Conservation (phyloP, 2,113 vertebrate genomes). For the Tretioscincus oriximinensis region DNA sequence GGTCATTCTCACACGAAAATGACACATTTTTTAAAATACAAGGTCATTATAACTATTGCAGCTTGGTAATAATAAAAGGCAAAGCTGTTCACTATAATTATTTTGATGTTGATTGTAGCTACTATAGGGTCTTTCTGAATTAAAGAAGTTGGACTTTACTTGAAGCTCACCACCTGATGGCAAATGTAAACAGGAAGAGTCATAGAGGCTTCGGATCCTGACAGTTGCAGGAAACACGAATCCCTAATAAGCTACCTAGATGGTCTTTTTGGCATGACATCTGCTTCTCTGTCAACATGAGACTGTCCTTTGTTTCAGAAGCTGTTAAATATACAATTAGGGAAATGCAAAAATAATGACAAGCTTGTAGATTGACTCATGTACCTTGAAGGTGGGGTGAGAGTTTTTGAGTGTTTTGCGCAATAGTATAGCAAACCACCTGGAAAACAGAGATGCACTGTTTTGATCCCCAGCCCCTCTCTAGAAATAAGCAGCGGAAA, state of each 20-base stretch:
- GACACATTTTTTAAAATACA: neutral
- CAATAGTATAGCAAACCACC: no score
- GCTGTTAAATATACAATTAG: neutral
- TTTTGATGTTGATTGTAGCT: neutral
- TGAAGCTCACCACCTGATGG: neutral
- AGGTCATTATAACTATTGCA: neutral
- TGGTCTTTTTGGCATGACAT: neutral
- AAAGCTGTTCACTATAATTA: neutral
- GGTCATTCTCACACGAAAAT: neutral
- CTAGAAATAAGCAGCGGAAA: no score
- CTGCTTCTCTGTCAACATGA: neutral
- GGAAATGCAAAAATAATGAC: neutral
- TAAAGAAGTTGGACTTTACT: neutral
- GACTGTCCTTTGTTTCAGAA: neutral
- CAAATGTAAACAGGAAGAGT: neutral
- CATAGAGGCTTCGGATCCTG: neutral
- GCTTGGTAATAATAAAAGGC: neutral
- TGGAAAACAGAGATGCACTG: no score
- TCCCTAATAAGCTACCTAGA: neutral
- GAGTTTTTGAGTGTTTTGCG: neutral
- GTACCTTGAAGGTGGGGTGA: neutral
- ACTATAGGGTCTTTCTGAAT: neutral
- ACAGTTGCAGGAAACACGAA: neutral
- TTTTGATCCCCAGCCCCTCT: no score
- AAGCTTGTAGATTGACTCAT: neutral